Conservation (phyloP, 2,888 invertebrate species). For the Holacanthella duospinosa region DNA sequence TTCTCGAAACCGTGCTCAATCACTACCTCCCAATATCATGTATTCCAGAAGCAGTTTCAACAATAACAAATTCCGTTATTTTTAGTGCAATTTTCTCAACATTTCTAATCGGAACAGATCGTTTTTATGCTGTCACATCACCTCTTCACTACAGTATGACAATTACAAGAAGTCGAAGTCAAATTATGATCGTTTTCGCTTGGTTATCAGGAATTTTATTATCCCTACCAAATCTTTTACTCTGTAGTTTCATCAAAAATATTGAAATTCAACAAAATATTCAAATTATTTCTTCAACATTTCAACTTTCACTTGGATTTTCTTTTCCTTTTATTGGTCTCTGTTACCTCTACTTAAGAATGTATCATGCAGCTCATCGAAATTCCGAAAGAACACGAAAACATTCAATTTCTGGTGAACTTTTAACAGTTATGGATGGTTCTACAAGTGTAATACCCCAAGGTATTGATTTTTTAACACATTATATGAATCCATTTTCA, state of each 20-base stretch:
- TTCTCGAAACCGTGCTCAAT: conserved; percentile 41
- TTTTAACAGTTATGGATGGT: conserved; percentile 37
- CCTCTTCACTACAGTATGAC: conserved; percentile 48
- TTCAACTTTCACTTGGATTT: conserved; percentile 44
- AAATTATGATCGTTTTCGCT: conserved; percentile 42
- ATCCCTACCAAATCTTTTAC: conserved; percentile 40
- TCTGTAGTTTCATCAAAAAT: conserved; percentile 37
- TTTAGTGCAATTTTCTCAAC: conserved; percentile 46
- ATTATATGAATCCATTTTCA: conserved; percentile 37
- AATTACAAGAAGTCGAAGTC: conserved; percentile 43
- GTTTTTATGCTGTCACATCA: conserved; percentile 46
- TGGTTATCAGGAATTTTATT: conserved; percentile 43
- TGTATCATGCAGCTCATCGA: conserved; percentile 45
- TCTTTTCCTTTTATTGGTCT: conserved; percentile 45
- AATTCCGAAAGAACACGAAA: conserved; percentile 46
- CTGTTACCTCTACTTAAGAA: conserved; percentile 45
- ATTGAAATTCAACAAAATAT: conserved; percentile 38
- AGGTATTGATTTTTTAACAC: conserved; percentile 38
- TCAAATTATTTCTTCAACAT: conserved; percentile 40
- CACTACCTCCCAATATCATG: conserved; percentile 35
- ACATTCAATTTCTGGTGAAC: conserved; percentile 43
- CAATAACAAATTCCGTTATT: conserved; percentile 43
- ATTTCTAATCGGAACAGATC: conserved; percentile 46
- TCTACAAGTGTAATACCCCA: conserved; percentile 36
- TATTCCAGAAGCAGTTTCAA: conserved; percentile 41